A percentile compares a stretch with the other conserved stretches of the same genome.
phyloP scores from a whole-genome alignment of 2,797 vertebrate species.

The Phrynocephalus forsythii region DNA sequence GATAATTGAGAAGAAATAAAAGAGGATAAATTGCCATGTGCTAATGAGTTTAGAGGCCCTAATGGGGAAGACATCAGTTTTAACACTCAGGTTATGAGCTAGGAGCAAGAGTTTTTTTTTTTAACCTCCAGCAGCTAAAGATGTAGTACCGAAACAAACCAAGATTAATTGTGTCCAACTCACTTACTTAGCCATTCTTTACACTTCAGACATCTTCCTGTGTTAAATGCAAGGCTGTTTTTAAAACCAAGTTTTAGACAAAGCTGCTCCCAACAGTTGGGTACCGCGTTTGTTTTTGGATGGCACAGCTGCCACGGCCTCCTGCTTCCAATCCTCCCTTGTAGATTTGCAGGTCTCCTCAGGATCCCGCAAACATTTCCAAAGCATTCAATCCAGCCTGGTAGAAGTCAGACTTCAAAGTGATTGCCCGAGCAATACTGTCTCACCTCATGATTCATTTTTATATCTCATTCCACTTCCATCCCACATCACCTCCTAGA shows the following conservation, averaged over 20 bases:
- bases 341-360: constrained; percentile 72
- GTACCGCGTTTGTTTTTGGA: constrained; percentile 57
- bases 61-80: constrained; percentile 86
- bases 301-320: constrained; percentile 56
- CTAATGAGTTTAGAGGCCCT: constrained; percentile 86
- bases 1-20: constrained; percentile 89
- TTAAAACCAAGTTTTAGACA: constrained; percentile 71
- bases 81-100: constrained; percentile 83
- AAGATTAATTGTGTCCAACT: constrained; percentile 82
- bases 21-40: constrained; percentile 86
- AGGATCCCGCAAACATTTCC: constrained; percentile 73
- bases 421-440: constrained; percentile 78
- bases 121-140: constrained; percentile 71
- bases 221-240: constrained; percentile 58
- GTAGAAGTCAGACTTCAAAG: constrained; percentile 76
- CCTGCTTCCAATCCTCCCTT: constrained; percentile 50
- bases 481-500: constrained; percentile 80
- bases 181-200: constrained; percentile 80
- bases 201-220: constrained; percentile 75
- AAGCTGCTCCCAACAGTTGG: constrained; percentile 57
- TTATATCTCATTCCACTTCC: constrained; percentile 82
- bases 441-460: constrained; percentile 84
- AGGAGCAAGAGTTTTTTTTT: constrained; percentile 67
- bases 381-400: constrained; percentile 72
- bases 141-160: constrained; percentile 80